phyloP scores from a whole-genome alignment of 2,113 vertebrate genomes.

The Gymnorhina tibicen region DNA sequence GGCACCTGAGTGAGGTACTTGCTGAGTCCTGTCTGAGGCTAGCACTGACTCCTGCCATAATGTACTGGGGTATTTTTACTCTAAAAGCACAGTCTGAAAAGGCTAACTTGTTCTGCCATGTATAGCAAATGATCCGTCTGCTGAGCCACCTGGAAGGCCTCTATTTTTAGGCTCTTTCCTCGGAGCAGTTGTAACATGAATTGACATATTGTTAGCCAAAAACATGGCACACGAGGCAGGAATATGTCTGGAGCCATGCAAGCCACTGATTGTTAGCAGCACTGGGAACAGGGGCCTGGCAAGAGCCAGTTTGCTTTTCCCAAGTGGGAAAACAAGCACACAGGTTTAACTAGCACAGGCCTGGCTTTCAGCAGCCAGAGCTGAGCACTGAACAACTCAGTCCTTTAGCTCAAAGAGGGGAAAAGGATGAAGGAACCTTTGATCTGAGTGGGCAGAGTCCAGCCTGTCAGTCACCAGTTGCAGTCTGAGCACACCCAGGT shows the following conservation, averaged over 20 bases:
- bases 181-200: neutral
- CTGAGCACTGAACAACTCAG: neutral
- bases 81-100: neutral
- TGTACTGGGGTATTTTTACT: neutral
- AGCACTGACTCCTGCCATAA: neutral
- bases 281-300: neutral
- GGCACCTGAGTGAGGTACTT: neutral
- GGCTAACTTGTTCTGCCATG: neutral
- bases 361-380: neutral
- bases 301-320: neutral
- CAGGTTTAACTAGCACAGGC: neutral
- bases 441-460: neutral
- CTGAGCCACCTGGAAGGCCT: conserved; percentile 42
- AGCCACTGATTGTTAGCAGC: neutral
- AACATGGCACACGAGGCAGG: neutral
- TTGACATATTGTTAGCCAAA: conserved; percentile 6
- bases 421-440: neutral
- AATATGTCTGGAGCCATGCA: neutral
- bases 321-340: neutral
- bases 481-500: neutral
- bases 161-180: conserved; percentile 45
- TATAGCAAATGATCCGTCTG: neutral
- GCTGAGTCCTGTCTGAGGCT: neutral
- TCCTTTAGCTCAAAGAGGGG: neutral
- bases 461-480: neutral